phyloP scores from a whole-genome alignment of 2,888 invertebrate species.

The Trachelus tabidus region DNA sequence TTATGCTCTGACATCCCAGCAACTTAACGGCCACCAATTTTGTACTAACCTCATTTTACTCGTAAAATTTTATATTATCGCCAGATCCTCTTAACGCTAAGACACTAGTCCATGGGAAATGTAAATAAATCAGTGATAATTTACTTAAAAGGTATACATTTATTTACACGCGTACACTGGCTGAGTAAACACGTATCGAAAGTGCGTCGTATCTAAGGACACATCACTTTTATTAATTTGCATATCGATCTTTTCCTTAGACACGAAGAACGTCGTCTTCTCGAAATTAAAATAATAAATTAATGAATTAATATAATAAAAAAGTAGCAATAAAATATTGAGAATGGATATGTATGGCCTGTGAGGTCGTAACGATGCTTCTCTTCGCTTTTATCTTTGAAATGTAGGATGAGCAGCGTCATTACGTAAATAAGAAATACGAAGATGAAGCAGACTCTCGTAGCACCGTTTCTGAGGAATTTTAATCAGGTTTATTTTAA shows the following conservation, averaged over 20 bases:
- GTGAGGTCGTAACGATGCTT: not conserved
- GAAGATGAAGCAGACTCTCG: not conserved
- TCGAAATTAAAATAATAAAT: slow-evolving; percentile 3
- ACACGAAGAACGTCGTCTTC: not conserved
- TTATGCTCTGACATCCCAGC: not conserved
- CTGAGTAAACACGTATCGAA: slow-evolving; percentile 22
- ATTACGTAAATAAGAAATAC: not conserved
- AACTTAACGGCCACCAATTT: not conserved
- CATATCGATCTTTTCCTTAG: not conserved
- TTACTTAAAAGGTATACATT: slow-evolving; percentile 51
- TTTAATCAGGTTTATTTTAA: not conserved
- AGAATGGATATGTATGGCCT: slow-evolving; percentile 17
- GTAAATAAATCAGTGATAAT: slow-evolving; percentile 1
- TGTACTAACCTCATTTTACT: not conserved
- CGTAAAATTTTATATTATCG: not conserved
- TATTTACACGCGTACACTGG: slow-evolving; percentile 48
- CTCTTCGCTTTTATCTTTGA: not conserved
- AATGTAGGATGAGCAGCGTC: not conserved
- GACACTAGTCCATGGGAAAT: not conserved
- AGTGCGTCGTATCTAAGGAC: not conserved
- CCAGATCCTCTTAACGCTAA: not conserved
- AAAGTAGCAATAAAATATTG: slow-evolving; percentile 12
- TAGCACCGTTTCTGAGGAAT: not conserved
- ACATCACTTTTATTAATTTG: not conserved
- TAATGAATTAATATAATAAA: slow-evolving; percentile 15